Evolutionary conservation across 2,113 vertebrate species (phyloP), one percentile per base, ranked within the genome.

Genomic region (Mesembrinibis cayennensis): DNA sequence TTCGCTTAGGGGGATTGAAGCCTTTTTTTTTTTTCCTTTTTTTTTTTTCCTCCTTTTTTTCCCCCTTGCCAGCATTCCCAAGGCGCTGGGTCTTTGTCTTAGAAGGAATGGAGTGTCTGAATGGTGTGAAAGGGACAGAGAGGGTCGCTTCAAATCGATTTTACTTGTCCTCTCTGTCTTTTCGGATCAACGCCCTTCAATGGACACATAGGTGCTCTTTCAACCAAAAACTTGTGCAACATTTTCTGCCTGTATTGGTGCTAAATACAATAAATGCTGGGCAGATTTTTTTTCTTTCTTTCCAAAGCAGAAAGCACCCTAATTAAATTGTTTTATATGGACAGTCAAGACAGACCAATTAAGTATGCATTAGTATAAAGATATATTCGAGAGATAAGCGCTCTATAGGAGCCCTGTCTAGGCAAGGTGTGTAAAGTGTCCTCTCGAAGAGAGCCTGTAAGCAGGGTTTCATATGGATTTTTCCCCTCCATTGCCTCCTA

Each of bases 101-200:
- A 97, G 97, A 97, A 98, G 98, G 98, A 98, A 98, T 98, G 97
- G 98, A 97, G 98, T 97, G 98, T 98, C 97, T 98, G 98, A 98
- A 98, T 98, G 98, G 98, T 98, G 98, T 98, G 98, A 98, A 99
- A 98, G 98, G 98, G 98, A 98, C 98, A 98, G 98, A 98, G 98
- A 98, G 98, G 98, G 98, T 98, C 98, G 98, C 98, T 98, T 98
- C 98, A 98, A 98, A 99, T 98, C 98, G 98, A 98, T 99, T 99
- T 98, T 98, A 97, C 98, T 98, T 98, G 98, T 98, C 98, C 98
- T 98, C 98, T 98, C 98, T 98, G 98, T 98, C 98, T 98, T 99
- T 98, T 98, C 98, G 98, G 98, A 98, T 99, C 98, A 99, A 97
- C 98, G 98, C 98, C 97, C 98, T 98, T 99, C 98, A 99, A 99